These are phyloP conservation scores for Bucco capensis DNA, from an alignment of 2,113 vertebrate species.

Conservation along the genomic window DNA sequence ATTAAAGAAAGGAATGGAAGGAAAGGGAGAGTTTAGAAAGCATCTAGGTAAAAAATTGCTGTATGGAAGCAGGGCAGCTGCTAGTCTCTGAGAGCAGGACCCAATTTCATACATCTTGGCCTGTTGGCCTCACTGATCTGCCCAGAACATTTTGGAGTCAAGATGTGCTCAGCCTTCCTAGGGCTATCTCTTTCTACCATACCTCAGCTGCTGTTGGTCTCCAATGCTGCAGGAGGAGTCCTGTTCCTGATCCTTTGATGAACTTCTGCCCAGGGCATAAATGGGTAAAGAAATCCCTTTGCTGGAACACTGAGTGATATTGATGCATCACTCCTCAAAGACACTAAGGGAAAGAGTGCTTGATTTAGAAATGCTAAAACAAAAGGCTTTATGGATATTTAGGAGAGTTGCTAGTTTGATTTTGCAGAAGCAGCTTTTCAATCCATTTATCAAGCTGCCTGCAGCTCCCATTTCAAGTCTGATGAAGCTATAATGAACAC, in stretches of 20 bases:
- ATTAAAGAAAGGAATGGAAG: not conserved
- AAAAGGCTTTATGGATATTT: not conserved
- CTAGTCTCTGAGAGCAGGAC: not conserved
- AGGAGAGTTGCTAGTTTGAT: not conserved
- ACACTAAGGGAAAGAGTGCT: not conserved
- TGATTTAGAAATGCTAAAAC: not conserved
- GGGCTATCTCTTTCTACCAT: not conserved
- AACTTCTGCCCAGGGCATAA: not conserved
- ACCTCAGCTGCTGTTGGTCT: not conserved
- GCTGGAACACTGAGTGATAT: not conserved
- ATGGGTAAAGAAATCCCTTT: not conserved
- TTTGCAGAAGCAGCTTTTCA: not conserved
- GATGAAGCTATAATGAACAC: not conserved
- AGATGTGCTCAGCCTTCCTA: not conserved
- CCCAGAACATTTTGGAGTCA: not conserved
- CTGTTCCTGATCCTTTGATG: not conserved
- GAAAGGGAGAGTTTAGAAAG: not conserved
- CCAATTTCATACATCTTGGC: not conserved
- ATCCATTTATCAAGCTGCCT: constrained; percentile 45
- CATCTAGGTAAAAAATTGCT: not conserved
- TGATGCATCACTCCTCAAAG: not conserved
- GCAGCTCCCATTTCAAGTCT: constrained; percentile 35
- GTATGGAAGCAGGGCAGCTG: not conserved
- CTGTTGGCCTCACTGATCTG: not conserved
- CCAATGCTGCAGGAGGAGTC: not conserved